These are phyloP conservation scores for Drosophila sulfurigaster DNA, from an alignment of 1,140 invertebrate genomes.

Conservation along the genomic window DNA sequence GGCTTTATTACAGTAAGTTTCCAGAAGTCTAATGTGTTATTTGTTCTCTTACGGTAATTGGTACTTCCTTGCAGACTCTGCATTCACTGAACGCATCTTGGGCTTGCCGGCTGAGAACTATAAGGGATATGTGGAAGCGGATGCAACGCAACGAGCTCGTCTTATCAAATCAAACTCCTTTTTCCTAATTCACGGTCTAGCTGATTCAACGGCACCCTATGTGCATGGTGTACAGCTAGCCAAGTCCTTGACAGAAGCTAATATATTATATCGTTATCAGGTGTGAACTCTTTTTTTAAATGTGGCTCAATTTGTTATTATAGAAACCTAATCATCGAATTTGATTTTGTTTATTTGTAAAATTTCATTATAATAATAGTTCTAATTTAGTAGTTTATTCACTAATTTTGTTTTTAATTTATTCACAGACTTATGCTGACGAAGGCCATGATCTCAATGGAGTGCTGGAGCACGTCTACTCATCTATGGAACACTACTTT, in stretches of 20 bases:
- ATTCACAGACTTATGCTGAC: conserved; percentile 91
- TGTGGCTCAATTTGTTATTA: too few species aligned
- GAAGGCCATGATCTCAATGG: conserved; percentile 92
- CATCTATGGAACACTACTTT: conserved; percentile 94
- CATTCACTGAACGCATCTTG: conserved; percentile 96
- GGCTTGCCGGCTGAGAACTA: conserved; percentile 95
- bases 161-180: conserved; percentile 94
- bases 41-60: not conserved
- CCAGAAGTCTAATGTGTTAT: not conserved
- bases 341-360: not conserved
- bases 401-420: conserved; percentile 4
- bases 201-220: conserved; percentile 95
- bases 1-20: conserved; percentile 96
- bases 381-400: too few species aligned
- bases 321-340: too few species aligned
- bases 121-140: conserved; percentile 96
- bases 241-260: conserved; percentile 93
- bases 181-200: conserved; percentile 94
- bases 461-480: conserved; percentile 93
- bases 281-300: conserved; percentile 85
- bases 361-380: not conserved
- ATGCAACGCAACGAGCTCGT: conserved; percentile 93
- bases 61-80: conserved; percentile 90
- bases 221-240: conserved; percentile 95
- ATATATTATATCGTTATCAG: conserved; percentile 96